Conservation (phyloP, 2,888 invertebrate genomes). For the Pristionchus exspectatus region DNA sequence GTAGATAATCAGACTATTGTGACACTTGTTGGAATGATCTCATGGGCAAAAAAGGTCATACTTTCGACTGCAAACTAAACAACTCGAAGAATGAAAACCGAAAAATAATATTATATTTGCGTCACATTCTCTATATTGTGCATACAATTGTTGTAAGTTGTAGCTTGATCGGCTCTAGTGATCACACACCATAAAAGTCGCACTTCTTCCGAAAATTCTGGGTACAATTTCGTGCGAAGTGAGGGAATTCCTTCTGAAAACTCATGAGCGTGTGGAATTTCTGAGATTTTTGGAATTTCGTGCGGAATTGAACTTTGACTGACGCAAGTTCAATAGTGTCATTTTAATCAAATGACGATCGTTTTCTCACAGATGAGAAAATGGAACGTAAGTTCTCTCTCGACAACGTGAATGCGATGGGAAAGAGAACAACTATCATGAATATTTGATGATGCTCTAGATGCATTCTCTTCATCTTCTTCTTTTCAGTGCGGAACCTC, state of each 20-base stretch:
- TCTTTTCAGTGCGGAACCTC: conserved; percentile 34
- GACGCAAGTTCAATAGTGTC: neutral
- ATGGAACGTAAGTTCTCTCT: neutral
- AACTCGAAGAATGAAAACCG: neutral
- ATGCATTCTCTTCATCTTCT: neutral
- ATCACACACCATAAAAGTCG: neutral
- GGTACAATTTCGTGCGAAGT: neutral
- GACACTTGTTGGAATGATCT: no score
- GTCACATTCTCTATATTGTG: neutral
- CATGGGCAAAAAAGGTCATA: no score
- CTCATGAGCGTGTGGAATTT: neutral
- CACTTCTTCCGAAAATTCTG: neutral
- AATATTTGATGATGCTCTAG: neutral
- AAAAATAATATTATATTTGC: neutral
- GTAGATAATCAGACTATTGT: no score
- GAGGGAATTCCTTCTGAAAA: neutral
- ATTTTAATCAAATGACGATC: neutral
- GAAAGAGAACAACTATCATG: conserved; percentile 33
- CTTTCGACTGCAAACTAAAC: no score
- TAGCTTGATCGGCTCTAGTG: neutral
- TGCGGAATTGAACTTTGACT: neutral
- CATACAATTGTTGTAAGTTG: neutral
- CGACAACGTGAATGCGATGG: neutral
- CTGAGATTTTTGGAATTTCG: neutral
- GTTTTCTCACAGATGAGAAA: neutral